Percentiles rank a stretch among this genome's conserved stretches.
Evolutionary conservation across 2,797 vertebrate species (phyloP).

Genomic region (Cetoscarus ocellatus): DNA sequence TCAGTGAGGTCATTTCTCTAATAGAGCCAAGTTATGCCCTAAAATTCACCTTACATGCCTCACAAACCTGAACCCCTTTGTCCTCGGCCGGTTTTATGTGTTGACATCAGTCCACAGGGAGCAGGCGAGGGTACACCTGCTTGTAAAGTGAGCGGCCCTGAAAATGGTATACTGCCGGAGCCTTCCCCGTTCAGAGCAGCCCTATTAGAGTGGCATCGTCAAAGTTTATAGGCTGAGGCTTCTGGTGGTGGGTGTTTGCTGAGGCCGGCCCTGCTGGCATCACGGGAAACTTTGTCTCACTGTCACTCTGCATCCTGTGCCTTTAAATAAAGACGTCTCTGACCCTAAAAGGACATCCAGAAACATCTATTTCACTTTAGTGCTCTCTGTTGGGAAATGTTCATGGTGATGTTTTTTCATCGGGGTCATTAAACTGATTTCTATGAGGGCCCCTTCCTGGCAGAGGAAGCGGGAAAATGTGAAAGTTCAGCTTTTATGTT

Average conservation of each 20-base stretch:
- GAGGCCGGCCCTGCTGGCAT: constrained; percentile 22
- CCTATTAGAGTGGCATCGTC: constrained; percentile 32
- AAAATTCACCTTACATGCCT: constrained; percentile 30
- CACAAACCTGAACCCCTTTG: constrained; percentile 41
- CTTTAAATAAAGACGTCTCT: too few species aligned
- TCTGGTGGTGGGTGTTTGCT: constrained; percentile 13
- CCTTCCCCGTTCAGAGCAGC: constrained; percentile 13
- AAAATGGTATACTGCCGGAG: constrained; percentile 25
- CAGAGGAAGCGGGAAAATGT: too few species aligned
- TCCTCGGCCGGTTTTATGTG: constrained; percentile 27
- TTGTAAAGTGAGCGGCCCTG: constrained; percentile 55
- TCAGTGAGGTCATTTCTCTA: constrained; percentile 9
- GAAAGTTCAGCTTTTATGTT: too few species aligned
- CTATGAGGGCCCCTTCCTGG: too few species aligned
- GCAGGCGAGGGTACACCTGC: neutral
- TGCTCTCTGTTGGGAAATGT: too few species aligned
- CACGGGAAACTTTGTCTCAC: constrained; percentile 18
- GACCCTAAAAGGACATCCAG: too few species aligned
- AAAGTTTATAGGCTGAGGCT: constrained; percentile 53
- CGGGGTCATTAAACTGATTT: too few species aligned
- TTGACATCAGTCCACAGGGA: constrained; percentile 15
- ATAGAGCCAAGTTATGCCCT: constrained; percentile 12
- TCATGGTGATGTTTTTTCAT: too few species aligned
- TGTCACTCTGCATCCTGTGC: neutral
- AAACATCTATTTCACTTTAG: too few species aligned